Base-by-base conservation (phyloP, 2,888 invertebrate genomes). In the Fragum whitleyi region DNA sequence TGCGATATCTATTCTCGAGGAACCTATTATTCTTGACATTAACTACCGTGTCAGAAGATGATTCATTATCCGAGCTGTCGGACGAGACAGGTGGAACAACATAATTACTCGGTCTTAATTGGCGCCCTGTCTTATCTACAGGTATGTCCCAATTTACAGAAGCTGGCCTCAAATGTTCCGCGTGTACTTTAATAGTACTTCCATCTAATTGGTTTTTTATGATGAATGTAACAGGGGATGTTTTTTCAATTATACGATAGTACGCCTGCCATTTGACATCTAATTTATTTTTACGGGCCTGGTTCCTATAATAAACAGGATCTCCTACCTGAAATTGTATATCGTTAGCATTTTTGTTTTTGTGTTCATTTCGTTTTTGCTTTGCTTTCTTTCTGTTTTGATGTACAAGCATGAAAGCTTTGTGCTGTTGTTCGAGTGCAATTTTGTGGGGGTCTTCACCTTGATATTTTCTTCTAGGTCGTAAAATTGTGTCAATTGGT, bases 371-470 rank as follows among this genome's bases (percentile, higher is more conserved):
- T 68, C 76, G 75, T 68, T 74, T 74, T 42, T 65, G 32, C 47
- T 78, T 79, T 3, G 83, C 67, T 14, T 74, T 51, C 26, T 70
- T 81, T 19, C 74, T 28, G 23, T 81, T 39, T 29, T 51, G 47
- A 23, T 71, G 67, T 6, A 76, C 79, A 3, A 39, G 51, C 1
- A 73, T 23, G 55, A 86, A 82, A 3, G 78, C 28, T 26, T 65
- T 82, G 42, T 86, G 84, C n/a, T n/a, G n/a, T 67, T 57, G 59
- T 74, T 84, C 73, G 23, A 86, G 51, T 26, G 77, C 77, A 61
- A 81, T 79, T 69, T 84, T 59, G 62, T 81, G 77, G 2, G 28
- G 47, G 9, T 82, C 82, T 53, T 81, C 81, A 29, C 81, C 80
- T 3, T 47, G 23, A 42, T 81, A 86, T 47, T 72, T 77, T 19